Evolutionary conservation across 2,797 vertebrate genomes (phyloP), one percentile per base, ranked within the genome.

Genomic region (Cirrhinus molitorella): DNA sequence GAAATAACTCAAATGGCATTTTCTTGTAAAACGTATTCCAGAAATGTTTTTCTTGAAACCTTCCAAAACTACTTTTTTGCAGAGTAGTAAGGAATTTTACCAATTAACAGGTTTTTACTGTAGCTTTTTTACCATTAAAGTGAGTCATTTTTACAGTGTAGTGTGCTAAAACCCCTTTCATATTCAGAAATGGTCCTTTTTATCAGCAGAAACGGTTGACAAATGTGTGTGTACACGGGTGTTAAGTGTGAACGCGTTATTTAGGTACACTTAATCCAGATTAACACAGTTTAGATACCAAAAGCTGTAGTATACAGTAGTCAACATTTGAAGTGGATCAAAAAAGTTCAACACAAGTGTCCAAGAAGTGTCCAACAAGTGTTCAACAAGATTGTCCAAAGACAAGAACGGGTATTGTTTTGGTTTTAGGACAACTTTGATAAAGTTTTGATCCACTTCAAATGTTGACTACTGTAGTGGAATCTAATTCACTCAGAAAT

Each of bases 211-310:
- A 34, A 73, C 47, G 5, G 1, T 14, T 73, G 28, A 53, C 19
- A 4, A 40, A 57, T 11, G 51, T 75, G 72, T 57, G 11, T n/a
- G 21, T 10, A 23, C 51, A 55, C 9, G 7, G 17, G 51, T 23
- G 28, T 55, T 65, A 73, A 73, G 57, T 65, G 13, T 65, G n/a
- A 67, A 75, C 17, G 3, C 34, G 17, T 12, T 21, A 75, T 59
- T 81, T 68, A 31, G 43, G 68, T 61, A 28, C 68, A 72, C 25
- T 63, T 81, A 55, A 75, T 75, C 71, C 47, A 53, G 59, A 75
- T 55, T 66, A 67, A 75, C 25, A 37, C 1, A 2, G 21, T 6
- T 1, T 51, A 17, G 47, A 55, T 68, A 40, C n/a, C 6, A 3
- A 40, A 12, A 7, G 13, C 28, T 63, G 43, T 34, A 68, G 31